A percentile compares a stretch with the other conserved stretches of the same genome.
phyloP scores from a whole-genome alignment of 2,797 vertebrate genomes.

The Luscinia luscinia region DNA sequence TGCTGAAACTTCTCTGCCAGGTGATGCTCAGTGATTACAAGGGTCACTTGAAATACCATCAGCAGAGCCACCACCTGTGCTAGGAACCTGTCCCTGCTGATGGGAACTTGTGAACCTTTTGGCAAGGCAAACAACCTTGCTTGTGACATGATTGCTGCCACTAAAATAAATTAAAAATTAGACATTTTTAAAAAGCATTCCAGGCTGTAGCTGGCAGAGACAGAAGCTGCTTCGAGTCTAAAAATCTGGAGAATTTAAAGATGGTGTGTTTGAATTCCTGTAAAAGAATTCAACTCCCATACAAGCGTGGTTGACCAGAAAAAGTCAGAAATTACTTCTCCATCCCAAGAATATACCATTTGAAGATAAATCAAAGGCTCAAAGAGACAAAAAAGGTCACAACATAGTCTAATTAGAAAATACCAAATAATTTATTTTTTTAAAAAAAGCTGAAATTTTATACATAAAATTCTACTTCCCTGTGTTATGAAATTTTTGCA shows the following conservation, averaged over 20 bases:
- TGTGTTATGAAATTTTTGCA: neutral
- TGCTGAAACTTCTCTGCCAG: neutral
- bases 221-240: neutral
- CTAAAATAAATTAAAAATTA: neutral
- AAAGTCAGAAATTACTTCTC: neutral
- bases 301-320: neutral
- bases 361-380: neutral
- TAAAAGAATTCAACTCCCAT: neutral
- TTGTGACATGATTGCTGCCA: neutral
- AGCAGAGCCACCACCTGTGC: neutral
- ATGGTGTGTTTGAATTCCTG: neutral
- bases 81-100: neutral
- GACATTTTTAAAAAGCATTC: neutral
- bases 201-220: neutral
- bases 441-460: neutral
- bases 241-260: neutral
- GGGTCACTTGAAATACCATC: constrained; percentile 14
- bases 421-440: neutral
- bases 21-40: constrained; percentile 9
- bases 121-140: neutral
- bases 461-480: neutral
- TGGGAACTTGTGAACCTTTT: neutral
- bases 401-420: neutral
- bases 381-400: neutral
- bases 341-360: neutral